A percentile compares a stretch with the other conserved stretches of the same genome.
Evolutionary conservation across 1,140 invertebrate species (phyloP).

Genomic region (Drosophila elegans): DNA sequence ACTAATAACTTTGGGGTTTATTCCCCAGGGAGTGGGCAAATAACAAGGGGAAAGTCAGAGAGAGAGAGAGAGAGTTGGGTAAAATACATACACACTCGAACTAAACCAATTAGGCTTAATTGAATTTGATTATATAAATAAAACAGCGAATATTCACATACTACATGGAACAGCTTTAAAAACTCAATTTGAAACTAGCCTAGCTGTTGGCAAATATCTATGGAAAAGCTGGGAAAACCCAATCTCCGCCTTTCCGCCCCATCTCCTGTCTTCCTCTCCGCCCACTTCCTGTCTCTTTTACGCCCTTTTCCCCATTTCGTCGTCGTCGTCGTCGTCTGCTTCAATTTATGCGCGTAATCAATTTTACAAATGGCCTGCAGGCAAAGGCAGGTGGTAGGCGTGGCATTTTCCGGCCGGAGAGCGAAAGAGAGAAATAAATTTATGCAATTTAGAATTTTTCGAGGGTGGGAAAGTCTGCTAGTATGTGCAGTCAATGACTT

Average conservation of each 20-base stretch:
- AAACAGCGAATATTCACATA: slow-evolving; percentile 7
- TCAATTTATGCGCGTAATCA: slow-evolving; percentile 83
- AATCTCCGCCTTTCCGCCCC: slow-evolving; percentile 20
- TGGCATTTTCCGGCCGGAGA: slow-evolving; percentile 45
- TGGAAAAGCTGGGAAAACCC: slow-evolving; percentile 27
- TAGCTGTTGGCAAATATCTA: slow-evolving; percentile 10
- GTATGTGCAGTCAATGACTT: slow-evolving; percentile 73
- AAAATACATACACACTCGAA: slow-evolving; percentile 1
- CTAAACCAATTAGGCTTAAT: slow-evolving; percentile 70
- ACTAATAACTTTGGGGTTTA: slow-evolving; percentile 60
- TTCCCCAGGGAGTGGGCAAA: neutral
- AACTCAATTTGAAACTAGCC: slow-evolving; percentile 58
- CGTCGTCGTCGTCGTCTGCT: slow-evolving; percentile 61
- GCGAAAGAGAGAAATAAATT: slow-evolving; percentile 60
- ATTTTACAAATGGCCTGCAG: slow-evolving; percentile 82
- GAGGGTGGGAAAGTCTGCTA: slow-evolving; percentile 25
- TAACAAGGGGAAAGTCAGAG: neutral
- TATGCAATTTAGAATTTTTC: slow-evolving; percentile 80
- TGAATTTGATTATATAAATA: slow-evolving; percentile 66
- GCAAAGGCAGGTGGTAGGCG: slow-evolving; percentile 60
- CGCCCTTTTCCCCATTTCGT: neutral
- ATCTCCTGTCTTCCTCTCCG: neutral
- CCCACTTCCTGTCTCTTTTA: neutral
- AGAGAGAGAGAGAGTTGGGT: neutral
- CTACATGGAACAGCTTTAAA: slow-evolving; percentile 21